Evolutionary conservation across 1,140 invertebrate genomes (phyloP), one percentile per base, ranked within the genome.

Genomic region (Ooceraea biroi): DNA sequence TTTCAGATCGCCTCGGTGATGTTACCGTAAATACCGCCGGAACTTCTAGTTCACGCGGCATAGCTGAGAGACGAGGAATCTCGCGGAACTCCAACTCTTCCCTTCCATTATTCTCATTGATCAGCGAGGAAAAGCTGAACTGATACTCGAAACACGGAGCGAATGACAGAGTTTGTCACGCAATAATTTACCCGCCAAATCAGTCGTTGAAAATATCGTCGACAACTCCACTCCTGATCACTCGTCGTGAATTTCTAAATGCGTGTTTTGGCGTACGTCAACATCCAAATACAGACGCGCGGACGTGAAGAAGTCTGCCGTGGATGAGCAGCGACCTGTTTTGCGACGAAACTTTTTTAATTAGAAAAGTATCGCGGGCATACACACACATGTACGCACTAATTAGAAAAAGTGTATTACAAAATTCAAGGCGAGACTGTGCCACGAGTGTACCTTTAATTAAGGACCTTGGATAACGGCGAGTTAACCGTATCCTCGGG

Each of bases 271-370:
- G 63, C 12, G 55, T 68, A 14, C 61, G 55, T 19, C 66, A 57
- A 61, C 44, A 44, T 12, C 27, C 30, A 44, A 46, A 77, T 41
- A 30, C 19, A n/a, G 19, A 36, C 30, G 17, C 46, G 3, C 22
- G 1, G 14, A 36, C 11, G 25, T 55, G 22, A 52, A 77, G 60
- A 2, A 44, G n/a, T 22, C 74, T 19, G 10, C 8, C 19, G n/a
- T 25, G 30, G 0, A 65, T 58, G 50, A 65, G 30, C 7, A 14
- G 30, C 19, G 44, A 52, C 41, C 27, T 87, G 57, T 89, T 87
- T 87, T 83, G 74, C 58, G 25, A 60, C 58, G 25, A 84, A 89
- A 90, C 71, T 90, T 88, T 86, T 90, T 88, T 87, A 90, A 88
- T 90, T 88, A 90, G 76, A 78, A 76, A 85, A 88, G 76, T 89